Percentiles rank a stretch among this genome's conserved stretches.
These are phyloP conservation scores for Crocallis elinguaria DNA, from an alignment of 2,888 invertebrate species.

Conservation along the genomic window DNA sequence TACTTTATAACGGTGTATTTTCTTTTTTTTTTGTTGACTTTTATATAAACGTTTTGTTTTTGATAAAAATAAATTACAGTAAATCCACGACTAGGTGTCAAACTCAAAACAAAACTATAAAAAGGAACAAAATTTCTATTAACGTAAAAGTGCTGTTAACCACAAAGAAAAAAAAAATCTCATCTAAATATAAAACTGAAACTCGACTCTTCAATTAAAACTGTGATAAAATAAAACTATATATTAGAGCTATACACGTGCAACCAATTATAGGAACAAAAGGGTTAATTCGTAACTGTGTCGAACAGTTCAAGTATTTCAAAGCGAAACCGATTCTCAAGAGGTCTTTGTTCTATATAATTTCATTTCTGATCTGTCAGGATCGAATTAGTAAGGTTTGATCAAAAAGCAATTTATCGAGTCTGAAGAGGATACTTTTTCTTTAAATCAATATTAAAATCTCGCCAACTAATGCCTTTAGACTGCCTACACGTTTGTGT, in stretches of 20 bases:
- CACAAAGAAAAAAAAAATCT: too few relatives aligned
- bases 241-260: background rate
- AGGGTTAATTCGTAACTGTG: background rate
- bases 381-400: constrained; percentile 29
- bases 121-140: too few relatives aligned
- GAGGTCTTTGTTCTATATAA: constrained; percentile 3
- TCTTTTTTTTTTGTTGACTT: too few relatives aligned
- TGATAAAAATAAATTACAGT: too few relatives aligned
- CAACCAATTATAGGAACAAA: constrained; percentile 1
- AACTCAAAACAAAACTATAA: too few relatives aligned
- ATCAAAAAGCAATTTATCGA: constrained; percentile 43
- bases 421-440: constrained; percentile 33
- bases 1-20: too few relatives aligned
- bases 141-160: too few relatives aligned
- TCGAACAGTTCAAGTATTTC: background rate
- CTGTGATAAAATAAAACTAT: too few relatives aligned
- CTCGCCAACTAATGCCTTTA: constrained; percentile 43
- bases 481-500: constrained; percentile 9
- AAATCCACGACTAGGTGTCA: too few relatives aligned
- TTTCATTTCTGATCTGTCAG: constrained; percentile 12
- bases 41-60: too few relatives aligned
- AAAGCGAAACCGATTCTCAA: background rate
- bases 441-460: constrained; percentile 50
- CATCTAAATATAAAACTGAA: too few relatives aligned
- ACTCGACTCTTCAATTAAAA: too few relatives aligned